Conservation (phyloP, 2,113 vertebrate species). For the Sus scrofa region T2T-Sscrofa CM000814.6:10210001-10210500, state of each 20-base stretch:
- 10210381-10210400: no score
- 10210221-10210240: accelerated
- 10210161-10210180: neutral
- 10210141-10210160: neutral
- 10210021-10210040: no score
- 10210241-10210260: neutral
- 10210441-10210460: no score
- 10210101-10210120: neutral
- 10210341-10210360: neutral
- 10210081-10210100: neutral
- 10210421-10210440: neutral
- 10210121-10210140: neutral
- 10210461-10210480: neutral
- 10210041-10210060: no score
- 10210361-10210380: neutral
- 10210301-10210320: neutral
- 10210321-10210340: neutral
- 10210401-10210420: neutral
- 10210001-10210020: no score
- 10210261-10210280: neutral
- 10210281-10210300: neutral
- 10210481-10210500: neutral
- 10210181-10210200: neutral
- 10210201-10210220: no score
- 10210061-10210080: no score